A percentile compares a stretch with the other conserved stretches of the same genome.
phyloP scores from a whole-genome alignment of 2,797 vertebrate genomes.

The Aplochiton taeniatus region DNA sequence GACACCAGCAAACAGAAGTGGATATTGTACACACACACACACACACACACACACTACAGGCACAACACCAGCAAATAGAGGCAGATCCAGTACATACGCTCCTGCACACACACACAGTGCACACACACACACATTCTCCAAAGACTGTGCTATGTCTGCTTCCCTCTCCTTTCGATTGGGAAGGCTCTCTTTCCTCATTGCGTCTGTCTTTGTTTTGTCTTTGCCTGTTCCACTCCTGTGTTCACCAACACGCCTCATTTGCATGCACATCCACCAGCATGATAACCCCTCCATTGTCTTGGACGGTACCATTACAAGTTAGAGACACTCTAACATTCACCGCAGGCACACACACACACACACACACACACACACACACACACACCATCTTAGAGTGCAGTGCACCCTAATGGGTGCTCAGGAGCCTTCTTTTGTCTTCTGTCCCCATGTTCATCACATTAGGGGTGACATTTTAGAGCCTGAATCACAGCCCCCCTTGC shows the following conservation, averaged over 20 bases:
- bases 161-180: background rate
- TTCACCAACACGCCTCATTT: background rate
- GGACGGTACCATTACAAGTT: background rate
- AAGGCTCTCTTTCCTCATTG: no score
- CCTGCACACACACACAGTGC: no score
- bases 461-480: constrained; percentile 56
- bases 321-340: background rate
- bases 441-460: constrained; percentile 55
- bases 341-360: background rate
- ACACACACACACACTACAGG: no score
- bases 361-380: constrained; percentile 6
- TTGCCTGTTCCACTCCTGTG: no score
- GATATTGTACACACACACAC: no score
- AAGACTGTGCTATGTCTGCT: background rate
- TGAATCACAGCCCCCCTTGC: background rate
- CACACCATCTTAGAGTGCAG: constrained; percentile 5
- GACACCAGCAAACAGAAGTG: no score
- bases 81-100: no score
- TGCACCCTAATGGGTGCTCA: constrained; percentile 65
- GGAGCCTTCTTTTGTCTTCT: constrained; percentile 59
- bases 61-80: no score
- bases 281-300: background rate
- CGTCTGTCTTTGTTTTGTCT: no score
- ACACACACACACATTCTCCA: no score
- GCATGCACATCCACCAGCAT: background rate